Evolutionary conservation across 2,797 vertebrate species (phyloP), one percentile per base, ranked within the genome.

Genomic region (Mormyrus proboscirostris): DNA sequence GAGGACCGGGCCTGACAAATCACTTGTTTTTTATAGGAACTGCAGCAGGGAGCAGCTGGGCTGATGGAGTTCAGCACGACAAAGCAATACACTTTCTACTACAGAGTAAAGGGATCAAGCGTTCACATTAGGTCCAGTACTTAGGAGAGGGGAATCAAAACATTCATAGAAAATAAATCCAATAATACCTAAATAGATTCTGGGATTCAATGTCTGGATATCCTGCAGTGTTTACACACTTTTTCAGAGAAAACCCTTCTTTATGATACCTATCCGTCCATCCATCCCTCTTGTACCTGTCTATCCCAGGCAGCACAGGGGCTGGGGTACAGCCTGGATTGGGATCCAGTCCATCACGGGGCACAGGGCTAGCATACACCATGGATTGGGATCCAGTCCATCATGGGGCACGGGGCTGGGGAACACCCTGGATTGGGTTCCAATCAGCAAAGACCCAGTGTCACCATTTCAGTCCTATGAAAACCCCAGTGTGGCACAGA

Each of bases 131-230:
- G 38, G 85, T 62, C 62, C 19, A 53, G 29, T 25, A 83, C 89
- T 90, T 88, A 79, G 65, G 87, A 87, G 85, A 90, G 47, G 88
- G 44, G n/a, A n/a, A 87, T 29, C n/a, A 73, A 88, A 84, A 84
- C 19, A 50, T 16, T 62, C 16, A 65, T 33, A 49, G 59, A 50
- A 73, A 86, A 73, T 22, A 59, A 47, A 25, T 33, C 79, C 38
- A 49, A 41, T 88, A 87, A 88, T 90, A 90, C 88, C 88, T 90
- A 89, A 91, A 90, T 84, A 90, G 51, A 91, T 91, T 65, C 79
- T 89, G 87, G 83, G 73, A 84, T 82, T 29, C 22, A 89, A 59
- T 44, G 14, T n/a, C 19, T 89, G 86, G 44, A 86, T 90, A 86
- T 76, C 16, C 29, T 88, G 89, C 84, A 76, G 69, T 76, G 33